Base-by-base conservation (phyloP, 1,140 invertebrate genomes). In the Ceratosolen solmsi region DNA sequence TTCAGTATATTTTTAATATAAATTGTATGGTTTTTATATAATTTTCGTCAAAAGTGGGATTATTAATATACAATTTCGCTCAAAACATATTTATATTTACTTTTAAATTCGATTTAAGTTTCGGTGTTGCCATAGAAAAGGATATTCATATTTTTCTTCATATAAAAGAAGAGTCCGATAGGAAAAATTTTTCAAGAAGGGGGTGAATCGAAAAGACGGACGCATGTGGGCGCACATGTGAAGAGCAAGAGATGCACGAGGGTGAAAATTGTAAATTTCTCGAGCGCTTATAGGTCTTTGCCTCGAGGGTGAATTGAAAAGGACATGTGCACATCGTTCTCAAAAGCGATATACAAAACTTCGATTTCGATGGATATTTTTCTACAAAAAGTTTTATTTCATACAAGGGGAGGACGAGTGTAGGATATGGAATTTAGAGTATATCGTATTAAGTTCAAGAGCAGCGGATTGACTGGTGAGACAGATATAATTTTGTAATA, bases 231-330 rank as follows among this genome's bases (percentile, higher is more conserved):
- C 13, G 22, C 70, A 73, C 56, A 38, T 38, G 78, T 70, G n/a
- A 27, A 51, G 41, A 79, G 63, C 13, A 36, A 33, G 63, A 68
- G 79, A 65, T 49, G 71, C 41, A 15, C 36, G 79, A 65, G 71
- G 71, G 58, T 80, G 58, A 72, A 80, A 63, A 80, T 80, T 80
- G 71, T 80, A 75, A 80, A 80, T 80, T 80, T 80, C 79, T 71
- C 33, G 27, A 73, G 11, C 58, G 71, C 79, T 80, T 74, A 74
- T 65, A 36, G 71, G 46, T 74, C 30, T 60, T 80, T 58, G 78
- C 68, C 78, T 49, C 20, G 36, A 17, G 70, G 75, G 78, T 25
- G 38, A 54, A 71, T 79, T 51, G 36, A 68, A 60, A 27, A 51
- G 76, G 60, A 46, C 49, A 63, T 70, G 68, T 36, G 36, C 54